Evolutionary conservation across 2,888 invertebrate species (phyloP), one percentile per base, ranked within the genome.

Genomic region (Drosophila acutilabella): DNA sequence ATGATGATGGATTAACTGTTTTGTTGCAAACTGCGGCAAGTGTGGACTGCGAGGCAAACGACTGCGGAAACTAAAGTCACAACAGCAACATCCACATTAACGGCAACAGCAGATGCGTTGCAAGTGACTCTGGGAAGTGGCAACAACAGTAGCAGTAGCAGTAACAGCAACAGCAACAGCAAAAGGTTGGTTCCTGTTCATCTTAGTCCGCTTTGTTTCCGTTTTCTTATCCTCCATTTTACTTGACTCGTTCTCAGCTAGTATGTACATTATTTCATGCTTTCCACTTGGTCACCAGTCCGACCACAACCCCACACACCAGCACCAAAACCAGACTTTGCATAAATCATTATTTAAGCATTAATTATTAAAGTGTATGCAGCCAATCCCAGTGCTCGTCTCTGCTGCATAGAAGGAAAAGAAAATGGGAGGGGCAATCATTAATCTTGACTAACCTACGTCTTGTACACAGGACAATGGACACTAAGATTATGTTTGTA

Each of bases 1-100:
- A 87, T 81, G 85, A 87, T 87, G 88, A 84, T 81, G 85, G 85
- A 84, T 84, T 84, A 81, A 84, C 85, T 79, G 88, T 53, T 81
- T 67, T 74, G 41, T 71, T 76, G 62, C 72, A 71, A 72, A 61
- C 58, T 64, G 47, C 41, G 42, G 57, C 47, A 50, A 67, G 54
- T 44, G 54, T 52, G 59, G 52, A 68, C 30, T 71, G 70, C 62
- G 64, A 70, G 48, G 47, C 51, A 38, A 74, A 48, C 58, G 53
- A 44, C 53, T 71, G 54, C 71, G 62, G 66, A 71, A 76, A 62
- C 77, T 59, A 56, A 64, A 79, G 61, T 60, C 56, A 48, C 40
- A 72, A 56, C 51, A 66, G 45, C 54, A 69, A 20, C 58, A 20
- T 44, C 44, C 57, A 50, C 64, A 60, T 23, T 48, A 68, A 23